Conservation (phyloP, 2,888 invertebrate genomes). For the Ptychoptera albimana region DNA sequence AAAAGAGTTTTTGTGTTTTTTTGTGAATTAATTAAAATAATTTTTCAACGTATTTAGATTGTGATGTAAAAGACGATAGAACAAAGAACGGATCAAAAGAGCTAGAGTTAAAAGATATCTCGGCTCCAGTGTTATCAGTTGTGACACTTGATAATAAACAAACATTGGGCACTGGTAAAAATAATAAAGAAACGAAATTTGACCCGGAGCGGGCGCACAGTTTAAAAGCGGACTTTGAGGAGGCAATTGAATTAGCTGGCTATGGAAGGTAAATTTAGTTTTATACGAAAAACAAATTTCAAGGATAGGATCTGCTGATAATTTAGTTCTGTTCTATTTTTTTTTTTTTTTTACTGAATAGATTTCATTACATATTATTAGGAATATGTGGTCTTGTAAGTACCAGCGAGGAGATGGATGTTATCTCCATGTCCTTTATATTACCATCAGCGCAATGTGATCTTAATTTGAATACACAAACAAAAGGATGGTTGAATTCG, state of each 20-base stretch:
- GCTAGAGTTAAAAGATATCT: slow-evolving; percentile 31
- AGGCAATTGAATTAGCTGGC: slow-evolving; percentile 71
- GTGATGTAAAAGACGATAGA: slow-evolving; percentile 77
- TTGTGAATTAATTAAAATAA: slow-evolving; percentile 1
- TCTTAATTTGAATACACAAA: slow-evolving; percentile 66
- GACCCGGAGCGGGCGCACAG: slow-evolving; percentile 49
- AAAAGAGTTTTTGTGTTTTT: slow-evolving; percentile 10
- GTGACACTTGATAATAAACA: slow-evolving; percentile 10
- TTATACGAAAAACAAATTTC: no score
- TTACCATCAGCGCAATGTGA: slow-evolving; percentile 88
- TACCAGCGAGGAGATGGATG: slow-evolving; percentile 92
- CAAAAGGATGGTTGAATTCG: slow-evolving; percentile 68
- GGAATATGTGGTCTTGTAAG: slow-evolving; percentile 87
- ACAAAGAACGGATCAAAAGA: slow-evolving; percentile 62
- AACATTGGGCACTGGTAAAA: slow-evolving; percentile 4
- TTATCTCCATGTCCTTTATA: slow-evolving; percentile 90
- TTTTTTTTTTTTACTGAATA: not conserved
- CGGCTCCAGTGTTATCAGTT: slow-evolving; percentile 17
- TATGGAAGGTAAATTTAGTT: slow-evolving; percentile 18
- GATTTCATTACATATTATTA: slow-evolving; percentile 78
- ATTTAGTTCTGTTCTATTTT: no score
- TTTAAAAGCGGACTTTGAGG: slow-evolving; percentile 73
- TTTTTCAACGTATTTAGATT: slow-evolving; percentile 38
- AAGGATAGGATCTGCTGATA: slow-evolving; percentile 15
- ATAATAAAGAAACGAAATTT: slow-evolving; percentile 13